Base-by-base conservation (phyloP, 2,888 invertebrate genomes). In the Rhaphigaster nebulosa region DNA sequence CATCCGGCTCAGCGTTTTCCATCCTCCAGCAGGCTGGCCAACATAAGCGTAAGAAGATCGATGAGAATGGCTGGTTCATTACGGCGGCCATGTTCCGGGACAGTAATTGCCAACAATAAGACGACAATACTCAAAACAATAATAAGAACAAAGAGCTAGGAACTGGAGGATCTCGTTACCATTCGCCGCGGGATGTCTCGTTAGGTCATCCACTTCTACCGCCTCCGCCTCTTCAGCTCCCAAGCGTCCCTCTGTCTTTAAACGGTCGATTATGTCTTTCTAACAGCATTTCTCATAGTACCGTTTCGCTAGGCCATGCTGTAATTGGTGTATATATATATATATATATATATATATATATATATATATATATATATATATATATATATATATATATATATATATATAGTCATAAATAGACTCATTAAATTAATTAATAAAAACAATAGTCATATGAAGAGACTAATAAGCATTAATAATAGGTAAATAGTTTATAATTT, bases 31-130 rank as follows among this genome's bases (percentile, higher is more conserved):
- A 70, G 70, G 34, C 5, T 18, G 34, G 18, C 70, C 29, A 70
- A 70, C 29, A 29, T 34, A n/a, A n/a, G n/a, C 70, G 18, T 3
- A 18, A 76, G 70, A 23, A 38, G 70, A 76, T 76, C 70, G 70
- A 76, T 76, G 65, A 10, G 29, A 65, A 12, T n/a, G 60, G 60
- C 1, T 3, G 34, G 70, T 76, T 76, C 70, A 76, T 76, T 76
- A 76, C 70, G 5, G 23, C 70, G 29, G 34, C 18, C 18, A 23
- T 20, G 8, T 38, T 76, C 34, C 70, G 38, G 38, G 8, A 38
- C 34, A 38, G 20, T 76, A 76, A 76, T 76, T 76, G 70, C 70
- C 70, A 76, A 76, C 70, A 76, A 76, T 76, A 76, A 76, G 70
- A 76, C 70, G 34, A 38, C 70, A 23, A 76, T 76, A 5, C 70